phyloP scores from a whole-genome alignment of 1,140 invertebrate genomes.

The Acyrthosiphon pisum region DNA sequence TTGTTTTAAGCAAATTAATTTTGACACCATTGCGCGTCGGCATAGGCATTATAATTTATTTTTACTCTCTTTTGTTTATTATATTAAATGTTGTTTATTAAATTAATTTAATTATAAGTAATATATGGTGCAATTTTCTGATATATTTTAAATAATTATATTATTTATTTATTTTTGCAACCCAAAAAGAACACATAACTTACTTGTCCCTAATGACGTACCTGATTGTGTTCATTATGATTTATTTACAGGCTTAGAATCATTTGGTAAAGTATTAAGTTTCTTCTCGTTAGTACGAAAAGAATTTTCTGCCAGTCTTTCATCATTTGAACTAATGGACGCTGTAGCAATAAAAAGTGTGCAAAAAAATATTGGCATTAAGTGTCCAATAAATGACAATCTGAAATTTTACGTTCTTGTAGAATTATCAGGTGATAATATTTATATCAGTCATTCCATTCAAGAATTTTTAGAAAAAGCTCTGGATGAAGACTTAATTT shows the following conservation, averaged over 20 bases:
- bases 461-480: slow-evolving; percentile 86
- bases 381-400: slow-evolving; percentile 64
- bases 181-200: neutral
- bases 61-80: too few species aligned
- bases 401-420: slow-evolving; percentile 87
- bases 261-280: slow-evolving; percentile 79
- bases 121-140: neutral
- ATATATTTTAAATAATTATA: neutral
- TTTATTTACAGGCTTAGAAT: slow-evolving; percentile 70
- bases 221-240: neutral
- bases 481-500: slow-evolving; percentile 74
- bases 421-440: slow-evolving; percentile 83
- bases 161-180: neutral
- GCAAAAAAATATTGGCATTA: slow-evolving; percentile 56
- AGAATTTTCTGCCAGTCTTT: slow-evolving; percentile 86
- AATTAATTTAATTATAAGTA: neutral
- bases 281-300: slow-evolving; percentile 76
- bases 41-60: too few species aligned
- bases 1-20: too few species aligned
- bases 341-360: slow-evolving; percentile 68
- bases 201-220: neutral
- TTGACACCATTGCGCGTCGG: too few species aligned
- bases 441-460: slow-evolving; percentile 74
- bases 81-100: too few species aligned
- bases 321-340: slow-evolving; percentile 94